A percentile compares a stretch with the other conserved stretches of the same genome.
Evolutionary conservation across 2,113 vertebrate genomes (phyloP).

Genomic region (Oplegnathus fasciatus): DNA sequence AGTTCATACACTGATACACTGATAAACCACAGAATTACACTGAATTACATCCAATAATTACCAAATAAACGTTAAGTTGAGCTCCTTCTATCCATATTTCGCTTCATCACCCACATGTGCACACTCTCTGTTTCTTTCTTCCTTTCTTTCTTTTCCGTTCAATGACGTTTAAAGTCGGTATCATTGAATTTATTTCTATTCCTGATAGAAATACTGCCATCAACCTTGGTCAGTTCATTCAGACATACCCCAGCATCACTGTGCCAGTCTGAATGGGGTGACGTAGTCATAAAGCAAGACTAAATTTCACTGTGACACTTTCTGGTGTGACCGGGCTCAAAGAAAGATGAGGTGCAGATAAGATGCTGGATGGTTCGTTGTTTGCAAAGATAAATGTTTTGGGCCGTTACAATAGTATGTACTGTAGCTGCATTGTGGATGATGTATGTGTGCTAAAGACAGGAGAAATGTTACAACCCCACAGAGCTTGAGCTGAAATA

Average conservation of each 20-base stretch:
- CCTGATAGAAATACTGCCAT: neutral
- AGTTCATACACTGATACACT: no score
- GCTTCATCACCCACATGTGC: no score
- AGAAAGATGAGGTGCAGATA: neutral
- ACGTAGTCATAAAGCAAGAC: no score
- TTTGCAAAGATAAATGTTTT: neutral
- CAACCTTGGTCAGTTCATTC: neutral
- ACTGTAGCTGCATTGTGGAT: neutral
- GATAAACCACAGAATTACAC: no score
- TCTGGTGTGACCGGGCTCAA: neutral
- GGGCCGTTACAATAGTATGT: neutral
- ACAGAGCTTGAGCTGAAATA: neutral
- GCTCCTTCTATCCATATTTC: no score
- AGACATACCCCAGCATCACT: neutral
- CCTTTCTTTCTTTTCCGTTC: no score
- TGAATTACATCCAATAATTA: no score
- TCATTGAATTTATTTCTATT: no score
- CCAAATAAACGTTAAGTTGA: no score
- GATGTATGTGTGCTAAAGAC: neutral
- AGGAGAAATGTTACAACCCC: conserved; percentile 13
- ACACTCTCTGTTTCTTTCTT: no score
- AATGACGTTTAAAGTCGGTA: no score
- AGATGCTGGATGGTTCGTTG: neutral
- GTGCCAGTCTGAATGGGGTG: neutral
- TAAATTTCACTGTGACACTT: no score